These are phyloP conservation scores for Nemoura dubitans DNA, from an alignment of 2,888 invertebrate species.

Conservation along the genomic window DNA sequence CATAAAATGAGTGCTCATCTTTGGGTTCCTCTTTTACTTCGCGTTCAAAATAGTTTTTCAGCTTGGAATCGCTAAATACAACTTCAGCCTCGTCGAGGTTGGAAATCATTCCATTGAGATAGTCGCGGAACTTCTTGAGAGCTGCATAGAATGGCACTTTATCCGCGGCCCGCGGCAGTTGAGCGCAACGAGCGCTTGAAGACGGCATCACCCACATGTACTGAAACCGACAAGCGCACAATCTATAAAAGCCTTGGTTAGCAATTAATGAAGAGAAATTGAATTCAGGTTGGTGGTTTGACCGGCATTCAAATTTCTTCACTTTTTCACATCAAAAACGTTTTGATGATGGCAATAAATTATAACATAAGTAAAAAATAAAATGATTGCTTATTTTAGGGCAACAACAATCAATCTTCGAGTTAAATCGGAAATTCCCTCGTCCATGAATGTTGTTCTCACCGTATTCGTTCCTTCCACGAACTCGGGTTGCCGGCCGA, in stretches of 20 bases:
- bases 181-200: constrained; percentile 95
- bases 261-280: neutral
- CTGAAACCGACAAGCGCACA: constrained; percentile 65
- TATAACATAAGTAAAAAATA: neutral
- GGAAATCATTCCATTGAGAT: constrained; percentile 85
- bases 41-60: constrained; percentile 71
- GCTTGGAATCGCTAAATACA: constrained; percentile 79
- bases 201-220: constrained; percentile 99
- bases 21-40: constrained; percentile 61
- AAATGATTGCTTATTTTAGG: neutral
- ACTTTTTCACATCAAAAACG: too few species aligned
- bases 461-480: constrained; percentile 95
- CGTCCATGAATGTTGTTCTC: constrained; percentile 59
- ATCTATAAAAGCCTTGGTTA: constrained; percentile 20
- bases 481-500: constrained; percentile 93
- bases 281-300: too few species aligned
- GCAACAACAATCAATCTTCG: too few species aligned
- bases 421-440: too few species aligned
- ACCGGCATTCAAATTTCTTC: too few species aligned
- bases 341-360: too few species aligned
- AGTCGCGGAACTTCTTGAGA: constrained; percentile 94
- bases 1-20: constrained; percentile 54
- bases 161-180: constrained; percentile 95
- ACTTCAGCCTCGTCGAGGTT: constrained; percentile 89
- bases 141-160: constrained; percentile 98